A percentile compares a stretch with the other conserved stretches of the same genome.
Conservation (phyloP, 2,888 invertebrate genomes). For the Drosophila ustulata region DNA sequence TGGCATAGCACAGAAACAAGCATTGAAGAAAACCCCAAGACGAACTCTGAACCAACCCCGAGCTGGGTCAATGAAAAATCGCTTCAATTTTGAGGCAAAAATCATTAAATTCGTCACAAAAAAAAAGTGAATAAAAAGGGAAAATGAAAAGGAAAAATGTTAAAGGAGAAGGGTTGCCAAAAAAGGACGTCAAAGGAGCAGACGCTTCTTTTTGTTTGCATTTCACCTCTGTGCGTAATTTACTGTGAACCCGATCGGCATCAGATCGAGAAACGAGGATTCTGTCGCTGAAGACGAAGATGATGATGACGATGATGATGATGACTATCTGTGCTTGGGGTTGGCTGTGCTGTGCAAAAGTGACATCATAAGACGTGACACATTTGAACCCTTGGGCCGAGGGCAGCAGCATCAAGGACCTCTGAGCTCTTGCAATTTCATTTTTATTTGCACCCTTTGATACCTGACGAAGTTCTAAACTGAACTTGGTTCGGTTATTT, state of each 20-base stretch:
- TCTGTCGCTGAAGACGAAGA: background rate
- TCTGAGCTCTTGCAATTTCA: constrained; percentile 57
- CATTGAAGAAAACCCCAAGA: constrained; percentile 45
- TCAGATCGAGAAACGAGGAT: constrained; percentile 32
- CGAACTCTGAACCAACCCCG: constrained; percentile 74
- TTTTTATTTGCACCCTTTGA: constrained; percentile 81
- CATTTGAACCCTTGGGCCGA: constrained; percentile 61
- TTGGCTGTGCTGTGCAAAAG: constrained; percentile 61
- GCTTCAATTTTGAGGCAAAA: constrained; percentile 79
- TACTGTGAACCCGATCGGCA: constrained; percentile 79
- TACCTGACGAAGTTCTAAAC: constrained; percentile 48
- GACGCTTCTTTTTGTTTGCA: constrained; percentile 70
- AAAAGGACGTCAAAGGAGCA: constrained; percentile 44
- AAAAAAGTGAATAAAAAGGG: constrained; percentile 31
- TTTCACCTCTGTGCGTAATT: constrained; percentile 83
- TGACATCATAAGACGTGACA: constrained; percentile 83
- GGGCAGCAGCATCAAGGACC: constrained; percentile 43
- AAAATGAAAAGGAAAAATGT: constrained; percentile 36
- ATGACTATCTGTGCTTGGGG: constrained; percentile 45
- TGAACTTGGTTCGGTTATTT: constrained; percentile 65
- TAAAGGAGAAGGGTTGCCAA: constrained; percentile 68
- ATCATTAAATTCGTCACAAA: constrained; percentile 73
- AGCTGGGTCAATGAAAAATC: constrained; percentile 75
- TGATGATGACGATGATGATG: constrained; percentile 45
- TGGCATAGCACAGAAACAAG: constrained; percentile 59